Conservation (phyloP, 2,888 invertebrate species). For the Amblyjoppa proteus region DNA sequence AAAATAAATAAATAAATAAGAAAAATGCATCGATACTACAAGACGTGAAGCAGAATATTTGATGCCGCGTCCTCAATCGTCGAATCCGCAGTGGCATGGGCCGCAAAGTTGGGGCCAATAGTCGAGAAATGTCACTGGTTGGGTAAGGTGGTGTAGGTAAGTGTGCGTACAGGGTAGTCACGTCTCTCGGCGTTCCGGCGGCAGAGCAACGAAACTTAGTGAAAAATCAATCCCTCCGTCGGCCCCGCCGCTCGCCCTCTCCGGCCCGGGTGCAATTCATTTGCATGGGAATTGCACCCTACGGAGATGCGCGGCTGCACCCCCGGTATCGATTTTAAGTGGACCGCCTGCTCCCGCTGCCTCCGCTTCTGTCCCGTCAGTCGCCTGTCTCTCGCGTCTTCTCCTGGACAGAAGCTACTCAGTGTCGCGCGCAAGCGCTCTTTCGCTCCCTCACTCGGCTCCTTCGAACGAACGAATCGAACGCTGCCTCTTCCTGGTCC, state of each 20-base stretch:
- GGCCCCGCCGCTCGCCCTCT: conserved; percentile 59
- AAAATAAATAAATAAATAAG: not conserved
- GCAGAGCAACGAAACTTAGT: conserved; percentile 66
- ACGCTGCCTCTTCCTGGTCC: conserved; percentile 47
- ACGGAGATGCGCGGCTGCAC: conserved; percentile 79
- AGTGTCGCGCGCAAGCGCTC: conserved; percentile 81
- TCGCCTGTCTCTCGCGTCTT: conserved; percentile 82
- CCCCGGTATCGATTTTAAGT: conserved; percentile 84
- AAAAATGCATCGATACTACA: not conserved
- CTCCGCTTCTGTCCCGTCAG: conserved; percentile 80
- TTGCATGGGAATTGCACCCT: conserved; percentile 84
- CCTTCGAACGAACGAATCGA: conserved; percentile 66
- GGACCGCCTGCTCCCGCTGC: conserved; percentile 77
- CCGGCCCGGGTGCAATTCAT: conserved; percentile 82
- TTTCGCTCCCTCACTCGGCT: conserved; percentile 51
- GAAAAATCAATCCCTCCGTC: conserved; percentile 77
- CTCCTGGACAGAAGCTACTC: conserved; percentile 82
- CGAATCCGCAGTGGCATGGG: not conserved
- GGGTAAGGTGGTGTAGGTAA: conserved; percentile 13
- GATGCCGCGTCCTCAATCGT: not conserved
- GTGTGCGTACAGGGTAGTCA: conserved; percentile 26
- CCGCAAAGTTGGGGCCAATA: not conserved
- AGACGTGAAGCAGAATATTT: not conserved
- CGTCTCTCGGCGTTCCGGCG: conserved; percentile 60
- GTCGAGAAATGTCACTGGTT: not conserved